phyloP scores from a whole-genome alignment of 2,113 vertebrate species.

The Willisornis vidua region DNA sequence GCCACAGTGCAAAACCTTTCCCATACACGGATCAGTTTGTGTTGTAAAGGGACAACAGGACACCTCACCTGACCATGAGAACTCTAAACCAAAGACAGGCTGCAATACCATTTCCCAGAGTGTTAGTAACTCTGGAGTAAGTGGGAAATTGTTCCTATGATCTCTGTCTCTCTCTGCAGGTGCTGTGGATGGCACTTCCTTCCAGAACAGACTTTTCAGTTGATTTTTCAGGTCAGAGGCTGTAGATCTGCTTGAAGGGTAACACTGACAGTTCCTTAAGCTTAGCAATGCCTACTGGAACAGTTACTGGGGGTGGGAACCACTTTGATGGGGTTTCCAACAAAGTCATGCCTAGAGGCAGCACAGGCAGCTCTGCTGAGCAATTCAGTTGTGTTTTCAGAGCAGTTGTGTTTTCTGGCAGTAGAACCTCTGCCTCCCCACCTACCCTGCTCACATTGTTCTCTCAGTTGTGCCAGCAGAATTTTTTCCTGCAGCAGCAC shows the following conservation, averaged over 20 bases:
- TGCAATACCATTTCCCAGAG: not conserved
- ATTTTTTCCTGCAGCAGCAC: conserved; percentile 43
- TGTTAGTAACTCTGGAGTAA: not conserved
- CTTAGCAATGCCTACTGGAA: not conserved
- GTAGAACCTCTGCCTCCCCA: conserved; percentile 1
- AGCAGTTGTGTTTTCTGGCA: not conserved
- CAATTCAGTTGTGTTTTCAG: not conserved
- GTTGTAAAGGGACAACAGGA: not conserved
- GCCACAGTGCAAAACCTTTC: not conserved
- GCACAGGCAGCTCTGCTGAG: conserved; percentile 16
- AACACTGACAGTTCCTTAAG: not conserved
- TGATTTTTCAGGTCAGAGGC: conserved; percentile 77
- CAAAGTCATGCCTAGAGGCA: not conserved
- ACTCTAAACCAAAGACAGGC: not conserved
- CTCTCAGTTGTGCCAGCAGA: conserved; percentile 41
- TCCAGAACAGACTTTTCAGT: conserved; percentile 64
- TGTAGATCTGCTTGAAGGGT: conserved; percentile 49
- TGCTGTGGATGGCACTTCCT: not conserved
- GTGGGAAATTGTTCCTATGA: not conserved
- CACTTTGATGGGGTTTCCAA: not conserved
- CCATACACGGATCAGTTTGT: not conserved
- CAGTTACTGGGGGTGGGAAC: not conserved
- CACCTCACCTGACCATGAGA: not conserved
- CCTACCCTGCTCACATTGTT: conserved; percentile 13
- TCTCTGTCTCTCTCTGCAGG: not conserved